Base-by-base conservation (phyloP, 2,888 invertebrate species). In the Trissolcus brochymenae region DNA sequence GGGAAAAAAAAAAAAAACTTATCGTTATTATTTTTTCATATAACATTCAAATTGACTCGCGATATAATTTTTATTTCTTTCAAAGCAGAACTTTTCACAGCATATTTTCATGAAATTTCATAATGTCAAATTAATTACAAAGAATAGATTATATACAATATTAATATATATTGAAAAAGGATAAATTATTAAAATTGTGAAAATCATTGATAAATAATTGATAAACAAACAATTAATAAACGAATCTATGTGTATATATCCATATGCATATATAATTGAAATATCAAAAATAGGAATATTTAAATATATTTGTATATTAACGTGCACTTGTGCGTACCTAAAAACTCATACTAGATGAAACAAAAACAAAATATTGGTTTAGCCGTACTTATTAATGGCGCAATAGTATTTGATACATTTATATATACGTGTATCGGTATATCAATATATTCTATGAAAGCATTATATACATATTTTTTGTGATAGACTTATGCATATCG, bases 51-150 rank as follows among this genome's bases (percentile, higher is more conserved):
- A 2, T 25, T 25, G 25, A 83, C 25, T 0, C 81, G 84, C 83
- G 82, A 56, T 55, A 56, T 29, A 55, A 54, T 53, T 17, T 51
- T 35, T 0, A 43, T 81, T 84, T 85, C 82, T 79, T 82, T 67
- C 65, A 59, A 64, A 65, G 16, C 46, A 66, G 66, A 61, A 73
- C 78, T 81, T 61, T 53, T 75, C 70, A 65, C 73, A 72, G 67
- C 79, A 81, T 80, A 83, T 87, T 84, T 88, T 88, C 89, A 89
- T 89, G 89, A 89, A 89, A 89, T 89, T 89, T 89, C 89, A 89
- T 89, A 89, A 89, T 88, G 81, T 72, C 60, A 76, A 76, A 76
- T 43, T 62, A 14, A 57, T 25, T 21, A 72, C 9, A 35, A 46
- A 51, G 6, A 64, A 59, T 25, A 35, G 35, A 35, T 35, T 7